Base-by-base conservation (phyloP, 2,113 vertebrate species). In the Poecilia latipinna region DNA sequence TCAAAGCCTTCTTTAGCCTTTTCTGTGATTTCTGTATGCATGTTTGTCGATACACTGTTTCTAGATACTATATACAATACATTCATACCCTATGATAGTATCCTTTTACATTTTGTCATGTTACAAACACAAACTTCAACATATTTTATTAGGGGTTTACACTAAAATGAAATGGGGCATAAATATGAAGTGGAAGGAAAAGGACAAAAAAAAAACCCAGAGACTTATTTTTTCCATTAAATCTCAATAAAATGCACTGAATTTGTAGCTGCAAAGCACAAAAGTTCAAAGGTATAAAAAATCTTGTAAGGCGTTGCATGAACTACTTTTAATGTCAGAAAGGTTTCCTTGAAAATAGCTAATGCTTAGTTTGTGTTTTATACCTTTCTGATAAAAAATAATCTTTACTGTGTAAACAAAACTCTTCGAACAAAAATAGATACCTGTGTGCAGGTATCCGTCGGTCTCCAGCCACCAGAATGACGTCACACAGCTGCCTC, bases 381-480 rank as follows among this genome's bases (percentile, higher is more conserved):
- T 7, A 62, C 4, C 15, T 62, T 28, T 29, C 28, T 13, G 28
- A 29, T 28, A 7, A 29, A 29, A 62, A 29, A 2, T 24, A 65
- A 37, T 29, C 63, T 65, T 24, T 65, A 33, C 63, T 11, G 8
- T 65, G n/a, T 0, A 5, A 26, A 8, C 42, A 57, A 62, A 28
- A 68, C 6, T 65, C n/a, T 19, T 51, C 17, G 10, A 37, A 11
- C 35, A 37, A 37, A 11, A 37, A 37, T 11, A 37, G 10, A 11
- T 37, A 99, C 98, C 98, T 98, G 93, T 99, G 98, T 65, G 98
- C 98, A 78, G 98, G 97, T 94, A 99, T 99, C 88, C 96, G 95
- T 33, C 97, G 95, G 32, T 99, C 98, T 74, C 97, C 97, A 62
- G 96, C 98, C 86, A 99, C 95, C 82, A 99, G 94, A 51, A 97